Percentiles rank a stretch among this genome's conserved stretches.
phyloP scores from a whole-genome alignment of 2,113 vertebrate genomes.

The Elanoides forficatus region DNA sequence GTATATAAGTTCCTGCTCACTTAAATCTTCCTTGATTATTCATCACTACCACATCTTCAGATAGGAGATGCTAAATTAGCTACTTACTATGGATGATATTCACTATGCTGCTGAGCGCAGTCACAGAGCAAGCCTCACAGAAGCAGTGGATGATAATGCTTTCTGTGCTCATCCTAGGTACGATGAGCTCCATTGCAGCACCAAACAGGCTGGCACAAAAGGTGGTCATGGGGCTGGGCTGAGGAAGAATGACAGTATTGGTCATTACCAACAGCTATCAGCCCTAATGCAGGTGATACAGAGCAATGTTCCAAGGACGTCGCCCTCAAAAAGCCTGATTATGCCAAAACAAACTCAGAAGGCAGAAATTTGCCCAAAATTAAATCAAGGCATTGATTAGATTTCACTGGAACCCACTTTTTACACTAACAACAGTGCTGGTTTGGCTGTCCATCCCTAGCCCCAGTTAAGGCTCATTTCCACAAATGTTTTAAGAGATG shows the following conservation, averaged over 20 bases:
- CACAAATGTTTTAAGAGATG: neutral
- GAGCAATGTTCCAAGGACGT: neutral
- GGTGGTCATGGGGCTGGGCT: neutral
- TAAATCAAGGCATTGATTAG: neutral
- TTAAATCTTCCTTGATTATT: constrained; percentile 22
- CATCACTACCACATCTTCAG: constrained; percentile 5
- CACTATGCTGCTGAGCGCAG: neutral
- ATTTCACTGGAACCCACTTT: neutral
- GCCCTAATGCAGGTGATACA: neutral
- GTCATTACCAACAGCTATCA: neutral
- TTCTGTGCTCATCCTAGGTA: neutral
- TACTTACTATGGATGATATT: constrained; percentile 44
- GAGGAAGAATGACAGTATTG: neutral
- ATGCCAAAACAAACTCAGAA: neutral
- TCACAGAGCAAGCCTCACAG: neutral
- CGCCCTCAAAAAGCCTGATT: neutral
- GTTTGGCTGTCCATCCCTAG: neutral
- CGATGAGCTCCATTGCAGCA: neutral
- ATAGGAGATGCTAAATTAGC: constrained; percentile 16
- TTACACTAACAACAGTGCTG: neutral
- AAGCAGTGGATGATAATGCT: neutral
- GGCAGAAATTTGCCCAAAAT: neutral
- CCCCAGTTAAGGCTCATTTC: neutral
- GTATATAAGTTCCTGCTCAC: neutral
- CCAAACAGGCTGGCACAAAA: neutral